Evolutionary conservation across 2,888 invertebrate species (phyloP).

Genomic region (Dryomyza anilis): DNA sequence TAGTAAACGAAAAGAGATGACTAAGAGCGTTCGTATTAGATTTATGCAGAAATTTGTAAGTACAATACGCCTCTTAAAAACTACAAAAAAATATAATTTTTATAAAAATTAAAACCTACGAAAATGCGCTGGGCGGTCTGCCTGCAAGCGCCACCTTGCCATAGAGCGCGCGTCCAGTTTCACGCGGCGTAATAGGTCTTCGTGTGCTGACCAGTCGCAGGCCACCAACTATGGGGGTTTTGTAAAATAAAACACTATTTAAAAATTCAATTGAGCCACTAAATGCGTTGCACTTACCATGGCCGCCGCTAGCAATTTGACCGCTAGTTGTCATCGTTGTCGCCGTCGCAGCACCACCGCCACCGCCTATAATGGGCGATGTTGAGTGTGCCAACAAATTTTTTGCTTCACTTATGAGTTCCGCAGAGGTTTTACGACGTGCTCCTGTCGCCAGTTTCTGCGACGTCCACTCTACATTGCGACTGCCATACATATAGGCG

Average conservation of each 20-base stretch:
- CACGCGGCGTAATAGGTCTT: conserved; percentile 84
- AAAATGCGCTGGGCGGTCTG: conserved; percentile 78
- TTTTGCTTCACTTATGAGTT: conserved; percentile 80
- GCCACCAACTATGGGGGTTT: conserved; percentile 44
- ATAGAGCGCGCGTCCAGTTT: conserved; percentile 78
- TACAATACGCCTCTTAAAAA: no score
- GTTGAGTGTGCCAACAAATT: conserved; percentile 63
- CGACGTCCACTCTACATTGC: conserved; percentile 4
- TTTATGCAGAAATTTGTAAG: no score
- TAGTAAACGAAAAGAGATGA: no score
- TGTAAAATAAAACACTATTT: background rate
- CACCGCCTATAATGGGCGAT: background rate
- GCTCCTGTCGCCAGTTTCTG: background rate
- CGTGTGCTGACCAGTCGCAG: conserved; percentile 71
- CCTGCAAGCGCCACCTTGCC: conserved; percentile 65
- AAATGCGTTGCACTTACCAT: no score
- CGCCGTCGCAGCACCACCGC: background rate
- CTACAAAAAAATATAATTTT: no score
- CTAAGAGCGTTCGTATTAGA: no score
- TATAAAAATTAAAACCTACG: conserved; percentile 62
- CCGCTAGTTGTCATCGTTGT: conserved; percentile 30
- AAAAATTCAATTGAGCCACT: background rate
- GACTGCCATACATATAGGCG: conserved; percentile 1
- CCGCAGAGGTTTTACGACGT: conserved; percentile 74
- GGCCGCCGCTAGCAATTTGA: no score